Evolutionary conservation across 2,888 invertebrate genomes (phyloP), one percentile per base, ranked within the genome.

Genomic region (Carabus problematicus): DNA sequence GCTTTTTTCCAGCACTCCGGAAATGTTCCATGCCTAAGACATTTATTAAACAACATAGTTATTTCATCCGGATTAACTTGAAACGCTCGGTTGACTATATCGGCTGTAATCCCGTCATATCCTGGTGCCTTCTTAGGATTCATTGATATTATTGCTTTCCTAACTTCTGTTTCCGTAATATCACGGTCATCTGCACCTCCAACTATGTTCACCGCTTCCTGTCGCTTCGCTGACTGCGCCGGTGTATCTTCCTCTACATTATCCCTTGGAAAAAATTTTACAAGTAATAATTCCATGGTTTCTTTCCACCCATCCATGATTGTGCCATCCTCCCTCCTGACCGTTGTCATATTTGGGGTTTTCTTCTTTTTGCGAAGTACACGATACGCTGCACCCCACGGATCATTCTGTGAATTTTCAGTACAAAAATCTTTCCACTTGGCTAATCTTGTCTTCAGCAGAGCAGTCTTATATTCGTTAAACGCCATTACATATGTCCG

Each of bases 1-100:
- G 74, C 72, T 0, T 8, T 40, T 61, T 76, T 76, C 76, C 76
- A 76, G 0, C 64, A 66, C 4, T 1, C n/a, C 16, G 71, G 63
- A 49, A 70, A 67, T 6, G 54, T 14, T 1, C 71, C 64, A 7
- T 3, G 1, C 14, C 40, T 14, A 6, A 70, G 19, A 43, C 71
- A 71, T 0, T 12, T 9, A 9, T 64, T 70, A 19, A 67, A 66
- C 8, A 71, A 8, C 6, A 52, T 9, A 0, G 19, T 9, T 40
- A 70, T 62, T 4, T 59, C 1, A 4, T 16, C 29, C 39, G 70
- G 64, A 7, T 1, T 12, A 1, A 19, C 1, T 2, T 69, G 40
- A 40, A 60, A 70, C 4, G 68, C 68, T 12, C 8, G 54, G 3
- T 2, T 1, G 40, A 59, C 70, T 9, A 61, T 58, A 19, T 69